Evolutionary conservation across 1,140 invertebrate genomes (phyloP).

Genomic region (Diachasma alloeum): DNA sequence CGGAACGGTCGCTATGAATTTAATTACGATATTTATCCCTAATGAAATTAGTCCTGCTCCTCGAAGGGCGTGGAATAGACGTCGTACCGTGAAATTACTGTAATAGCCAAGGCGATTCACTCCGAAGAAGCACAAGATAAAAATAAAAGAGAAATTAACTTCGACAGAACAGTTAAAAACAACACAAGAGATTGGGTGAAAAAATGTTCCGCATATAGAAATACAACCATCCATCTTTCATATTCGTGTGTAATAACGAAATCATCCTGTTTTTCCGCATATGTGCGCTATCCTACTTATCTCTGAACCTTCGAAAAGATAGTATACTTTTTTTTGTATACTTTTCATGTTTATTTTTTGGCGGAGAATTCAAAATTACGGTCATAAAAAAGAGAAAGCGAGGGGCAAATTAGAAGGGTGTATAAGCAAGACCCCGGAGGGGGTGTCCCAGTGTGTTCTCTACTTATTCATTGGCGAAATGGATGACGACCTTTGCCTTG

Average conservation of each 20-base stretch:
- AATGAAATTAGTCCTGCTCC: constrained; percentile 58
- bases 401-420: constrained; percentile 51
- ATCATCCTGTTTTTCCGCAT: too few species aligned
- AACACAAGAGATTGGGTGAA: background rate
- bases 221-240: background rate
- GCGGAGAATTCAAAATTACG: constrained; percentile 54
- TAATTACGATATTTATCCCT: constrained; percentile 62
- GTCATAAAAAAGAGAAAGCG: constrained; percentile 48
- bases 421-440: constrained; percentile 34
- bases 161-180: background rate
- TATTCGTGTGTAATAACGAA: constrained; percentile 9
- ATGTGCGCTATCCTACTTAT: background rate
- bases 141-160: constrained; percentile 20
- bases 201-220: background rate
- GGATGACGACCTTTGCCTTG: constrained; percentile 24
- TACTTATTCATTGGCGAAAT: background rate
- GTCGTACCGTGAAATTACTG: constrained; percentile 57
- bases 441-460: constrained; percentile 33
- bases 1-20: constrained; percentile 47
- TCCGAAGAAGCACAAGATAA: constrained; percentile 26
- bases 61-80: constrained; percentile 50
- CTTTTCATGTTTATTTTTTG: constrained; percentile 27
- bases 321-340: background rate
- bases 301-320: background rate
- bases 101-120: constrained; percentile 43